Evolutionary conservation across 2,888 invertebrate genomes (phyloP).

Genomic region (Cataglyphis albicans): DNA sequence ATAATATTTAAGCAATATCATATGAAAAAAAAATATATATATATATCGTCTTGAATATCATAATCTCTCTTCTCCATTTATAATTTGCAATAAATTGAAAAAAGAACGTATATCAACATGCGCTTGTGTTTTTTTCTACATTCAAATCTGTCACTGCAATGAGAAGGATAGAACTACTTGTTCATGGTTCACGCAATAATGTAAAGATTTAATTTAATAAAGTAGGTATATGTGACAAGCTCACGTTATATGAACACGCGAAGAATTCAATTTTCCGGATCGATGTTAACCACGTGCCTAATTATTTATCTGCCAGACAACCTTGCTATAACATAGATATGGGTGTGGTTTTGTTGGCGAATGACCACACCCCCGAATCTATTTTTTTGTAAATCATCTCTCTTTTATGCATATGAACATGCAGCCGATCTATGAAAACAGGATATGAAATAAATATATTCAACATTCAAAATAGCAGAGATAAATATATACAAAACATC

Average conservation of each 20-base stretch:
- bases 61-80: neutral
- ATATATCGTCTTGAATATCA: neutral
- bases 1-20: slow-evolving; percentile 8
- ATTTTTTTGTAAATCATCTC: slow-evolving; percentile 37
- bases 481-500: neutral
- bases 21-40: neutral
- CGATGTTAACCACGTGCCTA: slow-evolving; percentile 40
- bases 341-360: slow-evolving; percentile 50
- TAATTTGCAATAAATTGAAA: neutral
- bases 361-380: slow-evolving; percentile 47
- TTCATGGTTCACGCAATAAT: neutral
- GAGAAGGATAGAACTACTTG: neutral
- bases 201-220: slow-evolving; percentile 27
- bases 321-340: slow-evolving; percentile 34
- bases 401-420: slow-evolving; percentile 18
- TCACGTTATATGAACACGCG: neutral
- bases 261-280: slow-evolving; percentile 44
- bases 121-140: neutral
- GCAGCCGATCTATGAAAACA: slow-evolving; percentile 1
- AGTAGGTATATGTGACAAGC: neutral
- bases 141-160: neutral
- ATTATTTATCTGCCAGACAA: slow-evolving; percentile 47
- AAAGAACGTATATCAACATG: neutral
- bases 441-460: neutral
- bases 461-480: neutral